Evolutionary conservation across 2,888 invertebrate genomes (phyloP).

Genomic region (Clanis bilineata): DNA sequence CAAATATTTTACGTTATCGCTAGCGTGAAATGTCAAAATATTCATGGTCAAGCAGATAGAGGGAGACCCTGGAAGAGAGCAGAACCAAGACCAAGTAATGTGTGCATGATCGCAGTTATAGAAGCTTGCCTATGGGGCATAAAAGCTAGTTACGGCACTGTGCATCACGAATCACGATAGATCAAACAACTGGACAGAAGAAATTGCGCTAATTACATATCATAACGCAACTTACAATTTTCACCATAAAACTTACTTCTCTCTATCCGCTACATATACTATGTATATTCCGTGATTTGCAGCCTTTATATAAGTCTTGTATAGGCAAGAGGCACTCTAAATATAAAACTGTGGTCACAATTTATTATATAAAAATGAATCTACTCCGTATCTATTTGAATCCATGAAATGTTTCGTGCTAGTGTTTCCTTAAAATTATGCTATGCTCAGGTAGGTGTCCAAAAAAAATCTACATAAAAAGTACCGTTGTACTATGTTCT

Average conservation of each 20-base stretch:
- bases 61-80: too few relatives aligned
- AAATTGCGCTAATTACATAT: conserved; percentile 68
- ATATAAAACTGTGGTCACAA: conserved; percentile 84
- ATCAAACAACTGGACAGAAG: conserved; percentile 31
- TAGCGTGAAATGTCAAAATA: too few relatives aligned
- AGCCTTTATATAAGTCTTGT: conserved; percentile 83
- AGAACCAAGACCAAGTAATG: too few relatives aligned
- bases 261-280: conserved; percentile 78
- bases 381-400: conserved; percentile 72
- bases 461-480: conserved; percentile 52
- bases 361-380: conserved; percentile 76
- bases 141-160: too few relatives aligned
- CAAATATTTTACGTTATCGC: too few relatives aligned
- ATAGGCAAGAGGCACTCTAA: conserved; percentile 85
- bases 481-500: conserved; percentile 41
- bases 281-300: conserved; percentile 81
- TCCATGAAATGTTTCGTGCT: conserved; percentile 72
- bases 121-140: too few relatives aligned
- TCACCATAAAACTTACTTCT: conserved; percentile 78
- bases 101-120: too few relatives aligned
- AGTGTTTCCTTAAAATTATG: conserved; percentile 62
- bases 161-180: conserved; percentile 20
- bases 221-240: conserved; percentile 83
- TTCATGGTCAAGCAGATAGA: too few relatives aligned
- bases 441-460: conserved; percentile 63